These are phyloP conservation scores for Balaeniceps rex DNA, from an alignment of 2,113 vertebrate species.

Conservation along the genomic window DNA sequence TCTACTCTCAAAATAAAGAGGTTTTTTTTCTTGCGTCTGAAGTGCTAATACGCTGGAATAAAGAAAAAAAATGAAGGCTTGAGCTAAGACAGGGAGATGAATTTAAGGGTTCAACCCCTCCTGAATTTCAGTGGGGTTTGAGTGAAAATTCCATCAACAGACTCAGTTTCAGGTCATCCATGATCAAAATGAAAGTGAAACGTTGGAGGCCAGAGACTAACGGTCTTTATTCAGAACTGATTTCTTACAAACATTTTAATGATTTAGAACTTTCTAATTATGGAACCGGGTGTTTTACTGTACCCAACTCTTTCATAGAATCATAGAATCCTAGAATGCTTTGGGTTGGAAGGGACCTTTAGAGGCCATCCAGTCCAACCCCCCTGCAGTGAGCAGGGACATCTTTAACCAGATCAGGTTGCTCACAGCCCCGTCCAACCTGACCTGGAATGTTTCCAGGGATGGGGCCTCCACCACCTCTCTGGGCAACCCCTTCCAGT, in stretches of 20 bases:
- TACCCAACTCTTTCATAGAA: not conserved
- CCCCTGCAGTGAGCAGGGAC: not conserved
- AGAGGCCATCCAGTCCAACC: accelerated
- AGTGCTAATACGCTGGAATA: too few species aligned
- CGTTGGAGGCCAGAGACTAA: not conserved
- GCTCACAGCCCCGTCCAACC: not conserved
- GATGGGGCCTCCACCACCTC: not conserved
- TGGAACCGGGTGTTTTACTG: not conserved
- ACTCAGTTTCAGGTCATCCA: not conserved
- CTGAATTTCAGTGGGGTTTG: not conserved
- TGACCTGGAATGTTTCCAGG: not conserved
- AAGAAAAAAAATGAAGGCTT: not conserved
- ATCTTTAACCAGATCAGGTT: not conserved
- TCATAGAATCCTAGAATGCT: not conserved
- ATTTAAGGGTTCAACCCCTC: not conserved
- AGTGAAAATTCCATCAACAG: not conserved
- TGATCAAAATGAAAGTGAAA: not conserved
- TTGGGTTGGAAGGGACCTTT: not conserved
- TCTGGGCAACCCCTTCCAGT: not conserved
- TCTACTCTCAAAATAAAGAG: not conserved
- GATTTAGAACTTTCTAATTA: not conserved
- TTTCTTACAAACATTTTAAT: not conserved
- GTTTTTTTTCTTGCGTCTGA: not conserved
- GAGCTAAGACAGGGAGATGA: not conserved
- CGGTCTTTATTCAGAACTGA: not conserved